Evolutionary conservation across 37 sponge, comb jelly and placozoan species (phyloP), one percentile per base, ranked within the genome.

Genomic region (Beroe ovata): DNA sequence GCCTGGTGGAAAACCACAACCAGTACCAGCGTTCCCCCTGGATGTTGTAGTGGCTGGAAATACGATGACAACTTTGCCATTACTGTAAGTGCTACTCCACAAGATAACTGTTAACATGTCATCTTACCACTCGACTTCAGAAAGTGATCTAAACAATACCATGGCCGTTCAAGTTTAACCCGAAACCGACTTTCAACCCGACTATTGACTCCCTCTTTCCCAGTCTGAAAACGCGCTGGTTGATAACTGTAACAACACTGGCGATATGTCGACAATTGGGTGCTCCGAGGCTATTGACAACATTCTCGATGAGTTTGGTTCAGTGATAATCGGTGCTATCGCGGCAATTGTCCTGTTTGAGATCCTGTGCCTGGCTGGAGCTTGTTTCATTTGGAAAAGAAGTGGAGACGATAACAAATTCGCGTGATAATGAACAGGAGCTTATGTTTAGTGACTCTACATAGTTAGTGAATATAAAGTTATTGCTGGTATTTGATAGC

Each of bases 351-450:
- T 66, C 1, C 36, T 32, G 8, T 66, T 66, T 30, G 69, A 66
- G 69, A 34, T 66, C 16, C 33, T 66, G 32, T 66, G 69, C 30
- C 69, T 66, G 36, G 36, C 36, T 30, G 69, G 36, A 4, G 69
- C 69, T 66, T 66, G 69, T 30, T 66, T 11, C 69, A 66, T 25
- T 37, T 29, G 30, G 69, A 66, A 66, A 11, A 6, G 54, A 47
- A 11, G 54, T 6, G 54, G 11, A 47, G 54, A 6, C 11, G 54
- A 47, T 47, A 11, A 47, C 11, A 47, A 47, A 11, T 47, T 47
- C 54, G 54, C 54, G 6, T 47, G 11, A 47, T 16, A 11, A 47
- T 47, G n/a, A n/a, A n/a, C n/a, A n/a, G n/a, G n/a, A n/a, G n/a
- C n/a, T n/a, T n/a, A n/a, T n/a, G n/a, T n/a, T n/a, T n/a, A n/a